phyloP scores from a whole-genome alignment of 2,888 invertebrate genomes.

The Hirtodrosophila trivittata region DNA sequence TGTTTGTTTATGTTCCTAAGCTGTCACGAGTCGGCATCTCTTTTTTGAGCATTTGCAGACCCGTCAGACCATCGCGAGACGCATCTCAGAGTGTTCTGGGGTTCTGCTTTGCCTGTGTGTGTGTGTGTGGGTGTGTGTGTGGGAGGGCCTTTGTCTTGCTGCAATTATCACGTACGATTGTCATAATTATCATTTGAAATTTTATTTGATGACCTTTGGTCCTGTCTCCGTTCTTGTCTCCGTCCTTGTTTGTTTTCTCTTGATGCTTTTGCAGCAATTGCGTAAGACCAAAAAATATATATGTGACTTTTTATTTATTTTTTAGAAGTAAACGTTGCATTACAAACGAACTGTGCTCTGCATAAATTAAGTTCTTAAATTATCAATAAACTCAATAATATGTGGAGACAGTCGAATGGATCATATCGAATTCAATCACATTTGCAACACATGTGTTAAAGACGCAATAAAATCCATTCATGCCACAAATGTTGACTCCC shows the following conservation, averaged over 20 bases:
- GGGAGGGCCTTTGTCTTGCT: slow-evolving; percentile 55
- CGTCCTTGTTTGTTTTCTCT: slow-evolving; percentile 40
- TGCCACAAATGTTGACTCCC: slow-evolving; percentile 13
- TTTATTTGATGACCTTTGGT: slow-evolving; percentile 64
- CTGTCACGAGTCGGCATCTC: slow-evolving; percentile 61
- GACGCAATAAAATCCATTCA: slow-evolving; percentile 18
- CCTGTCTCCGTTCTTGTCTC: slow-evolving; percentile 22
- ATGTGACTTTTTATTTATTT: not conserved
- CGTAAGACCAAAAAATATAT: slow-evolving; percentile 13
- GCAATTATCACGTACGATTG: slow-evolving; percentile 83
- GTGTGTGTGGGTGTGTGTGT: slow-evolving; percentile 15
- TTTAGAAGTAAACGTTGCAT: no score
- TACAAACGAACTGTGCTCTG: no score
- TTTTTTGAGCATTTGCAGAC: slow-evolving; percentile 51
- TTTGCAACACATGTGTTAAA: slow-evolving; percentile 64
- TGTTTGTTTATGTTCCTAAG: slow-evolving; percentile 68
- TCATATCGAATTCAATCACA: slow-evolving; percentile 28
- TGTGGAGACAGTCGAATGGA: no score
- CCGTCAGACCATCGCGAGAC: slow-evolving; percentile 18
- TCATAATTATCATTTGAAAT: slow-evolving; percentile 82
- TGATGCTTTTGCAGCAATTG: slow-evolving; percentile 48
- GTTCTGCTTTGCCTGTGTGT: not conserved
- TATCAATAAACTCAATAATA: no score
- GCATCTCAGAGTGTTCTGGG: slow-evolving; percentile 2
- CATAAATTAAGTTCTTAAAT: no score